Evolutionary conservation across 2,888 invertebrate genomes (phyloP).

Genomic region (Ganaspis brasiliensis): DNA sequence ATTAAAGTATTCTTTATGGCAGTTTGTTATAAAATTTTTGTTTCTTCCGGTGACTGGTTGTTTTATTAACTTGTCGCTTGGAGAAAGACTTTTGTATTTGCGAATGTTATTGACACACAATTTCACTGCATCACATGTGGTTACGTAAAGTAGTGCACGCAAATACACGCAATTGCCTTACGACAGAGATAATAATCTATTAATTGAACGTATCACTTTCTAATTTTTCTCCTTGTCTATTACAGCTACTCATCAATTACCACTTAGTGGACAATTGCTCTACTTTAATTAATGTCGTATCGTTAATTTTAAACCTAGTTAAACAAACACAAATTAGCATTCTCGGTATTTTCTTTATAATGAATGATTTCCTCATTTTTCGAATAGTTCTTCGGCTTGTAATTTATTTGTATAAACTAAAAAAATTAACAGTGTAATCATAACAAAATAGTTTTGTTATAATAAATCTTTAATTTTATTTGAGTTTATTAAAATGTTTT

Average conservation of each 20-base stretch:
- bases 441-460: too few species aligned
- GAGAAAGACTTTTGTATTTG: neutral
- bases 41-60: constrained; percentile 2
- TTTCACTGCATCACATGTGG: constrained; percentile 47
- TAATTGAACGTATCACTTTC: constrained; percentile 61
- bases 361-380: too few species aligned
- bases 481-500: too few species aligned
- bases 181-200: constrained; percentile 60
- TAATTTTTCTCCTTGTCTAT: constrained; percentile 53
- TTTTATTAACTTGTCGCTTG: neutral
- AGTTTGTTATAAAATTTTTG: neutral
- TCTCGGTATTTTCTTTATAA: too few species aligned
- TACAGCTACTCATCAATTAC: constrained; percentile 46
- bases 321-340: too few species aligned
- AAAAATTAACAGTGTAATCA: too few species aligned
- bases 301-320: constrained; percentile 8
- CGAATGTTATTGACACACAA: constrained; percentile 37
- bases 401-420: too few species aligned
- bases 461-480: too few species aligned
- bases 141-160: constrained; percentile 55
- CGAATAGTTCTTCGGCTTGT: too few species aligned
- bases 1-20: neutral
- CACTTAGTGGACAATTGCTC: neutral
- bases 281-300: constrained; percentile 40
- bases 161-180: constrained; percentile 61